Evolutionary conservation across 2,888 invertebrate genomes (phyloP), one percentile per base, ranked within the genome.

Genomic region (Pegoplata infirma): DNA sequence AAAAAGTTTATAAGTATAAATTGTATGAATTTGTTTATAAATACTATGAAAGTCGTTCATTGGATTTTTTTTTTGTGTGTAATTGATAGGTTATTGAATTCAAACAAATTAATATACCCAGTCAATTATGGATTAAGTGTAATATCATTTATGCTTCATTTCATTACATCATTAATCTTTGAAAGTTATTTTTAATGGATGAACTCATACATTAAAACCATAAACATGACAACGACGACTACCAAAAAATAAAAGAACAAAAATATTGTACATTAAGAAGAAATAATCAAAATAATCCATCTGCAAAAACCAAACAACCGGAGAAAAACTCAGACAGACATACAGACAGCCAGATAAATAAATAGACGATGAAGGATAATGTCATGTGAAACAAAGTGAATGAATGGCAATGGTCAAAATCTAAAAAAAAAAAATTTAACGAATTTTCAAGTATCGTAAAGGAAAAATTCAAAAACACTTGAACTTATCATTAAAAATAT

Each of bases 141-240:
- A 40, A 40, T n/a, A 73, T 76, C 67, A 73, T 78, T 78, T 76
- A 66, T 75, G 69, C 66, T 77, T 82, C 64, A 82, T 74, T 80
- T 80, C 64, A 61, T 80, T 74, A 59, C 47, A 63, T 80, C 82
- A 82, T 82, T 82, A 80, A 81, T 82, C 77, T 82, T 75, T 46
- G n/a, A 58, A 80, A 59, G 46, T 80, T 72, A 36, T 59, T 58
- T 75, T 63, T 55, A 71, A 77, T 75, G 56, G 58, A 49, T 59
- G 53, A 77, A 67, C 67, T 68, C 66, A 66, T 72, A 73, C 72
- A 67, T 63, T 67, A 61, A n/a, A 69, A 69, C 49, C 61, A 59
- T 23, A 28, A 56, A 51, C 63, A 53, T 14, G 14, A 25, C n/a
- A 58, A 55, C 16, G 69, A 51, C 5, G 14, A 49, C n/a, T 17